These are phyloP conservation scores for Psylliodes chrysocephalus DNA, from an alignment of 2,888 invertebrate genomes.

Conservation along the genomic window DNA sequence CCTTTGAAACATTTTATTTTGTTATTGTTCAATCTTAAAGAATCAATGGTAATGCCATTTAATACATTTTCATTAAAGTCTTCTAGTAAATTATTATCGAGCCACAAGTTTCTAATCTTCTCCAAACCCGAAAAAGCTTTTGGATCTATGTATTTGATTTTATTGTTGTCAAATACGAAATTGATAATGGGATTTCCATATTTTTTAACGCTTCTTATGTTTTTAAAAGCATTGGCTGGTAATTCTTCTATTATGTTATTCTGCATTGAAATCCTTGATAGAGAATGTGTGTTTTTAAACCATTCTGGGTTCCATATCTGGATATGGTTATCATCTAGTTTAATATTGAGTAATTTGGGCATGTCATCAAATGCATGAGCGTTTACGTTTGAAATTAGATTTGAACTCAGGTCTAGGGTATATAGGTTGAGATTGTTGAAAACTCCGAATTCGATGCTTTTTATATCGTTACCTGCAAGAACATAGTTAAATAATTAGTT, in stretches of 20 bases:
- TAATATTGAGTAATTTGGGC: slow-evolving; percentile 42
- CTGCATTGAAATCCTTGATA: slow-evolving; percentile 47
- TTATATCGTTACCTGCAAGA: slow-evolving; percentile 37
- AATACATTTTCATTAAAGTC: slow-evolving; percentile 41
- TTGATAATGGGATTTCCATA: too few relatives aligned
- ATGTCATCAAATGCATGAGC: slow-evolving; percentile 45
- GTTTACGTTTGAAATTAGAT: slow-evolving; percentile 39
- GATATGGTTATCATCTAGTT: slow-evolving; percentile 47
- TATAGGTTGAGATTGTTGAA: slow-evolving; percentile 43
- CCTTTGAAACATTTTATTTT: slow-evolving; percentile 43
- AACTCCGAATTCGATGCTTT: slow-evolving; percentile 42
- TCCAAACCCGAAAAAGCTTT: slow-evolving; percentile 45
- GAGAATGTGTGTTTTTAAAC: slow-evolving; percentile 47
- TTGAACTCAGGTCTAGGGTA: slow-evolving; percentile 43
- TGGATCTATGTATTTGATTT: slow-evolving; percentile 42
- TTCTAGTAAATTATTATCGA: slow-evolving; percentile 45
- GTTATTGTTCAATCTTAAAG: slow-evolving; percentile 47
- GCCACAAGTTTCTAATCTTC: slow-evolving; percentile 44
- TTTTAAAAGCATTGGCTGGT: slow-evolving; percentile 44
- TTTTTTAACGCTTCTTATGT: slow-evolving; percentile 40
- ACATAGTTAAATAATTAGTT: background rate
- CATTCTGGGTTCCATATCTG: slow-evolving; percentile 46
- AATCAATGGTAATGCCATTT: slow-evolving; percentile 19
- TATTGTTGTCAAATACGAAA: slow-evolving; percentile 49
- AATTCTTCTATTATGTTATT: slow-evolving; percentile 47